phyloP scores from a whole-genome alignment of 2,113 vertebrate genomes.

The Actenoides hombroni region DNA sequence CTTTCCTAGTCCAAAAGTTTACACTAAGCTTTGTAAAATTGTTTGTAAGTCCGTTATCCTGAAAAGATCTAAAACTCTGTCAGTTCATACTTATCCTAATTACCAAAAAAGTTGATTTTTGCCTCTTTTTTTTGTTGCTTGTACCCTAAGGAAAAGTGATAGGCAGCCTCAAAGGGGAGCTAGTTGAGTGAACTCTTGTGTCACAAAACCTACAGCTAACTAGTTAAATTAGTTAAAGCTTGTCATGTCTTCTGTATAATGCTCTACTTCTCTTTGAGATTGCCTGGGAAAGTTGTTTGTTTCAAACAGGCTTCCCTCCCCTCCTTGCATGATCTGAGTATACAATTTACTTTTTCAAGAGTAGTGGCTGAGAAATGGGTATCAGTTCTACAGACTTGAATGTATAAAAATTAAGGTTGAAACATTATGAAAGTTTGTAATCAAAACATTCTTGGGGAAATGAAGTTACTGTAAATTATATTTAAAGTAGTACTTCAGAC shows the following conservation, averaged over 20 bases:
- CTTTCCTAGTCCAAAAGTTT: background rate
- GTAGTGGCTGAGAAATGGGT: background rate
- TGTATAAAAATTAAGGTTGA: background rate
- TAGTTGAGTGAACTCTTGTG: background rate
- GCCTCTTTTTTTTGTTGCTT: background rate
- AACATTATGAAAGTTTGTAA: background rate
- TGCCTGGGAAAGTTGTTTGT: background rate
- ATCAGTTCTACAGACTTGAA: background rate
- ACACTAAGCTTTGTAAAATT: background rate
- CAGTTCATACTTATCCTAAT: background rate
- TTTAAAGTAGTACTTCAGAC: background rate
- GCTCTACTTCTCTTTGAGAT: background rate
- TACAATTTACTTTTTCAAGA: background rate
- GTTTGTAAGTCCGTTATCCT: background rate
- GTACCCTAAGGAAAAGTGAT: background rate
- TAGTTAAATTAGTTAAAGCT: background rate
- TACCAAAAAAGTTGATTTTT: background rate
- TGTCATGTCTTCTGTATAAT: background rate
- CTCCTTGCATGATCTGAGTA: background rate
- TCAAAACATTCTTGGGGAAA: background rate
- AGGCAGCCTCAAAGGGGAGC: background rate
- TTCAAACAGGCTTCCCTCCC: background rate
- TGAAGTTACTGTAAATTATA: background rate
- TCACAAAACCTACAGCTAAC: background rate
- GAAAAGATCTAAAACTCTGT: background rate